Base-by-base conservation (phyloP, 2,113 vertebrate genomes). In the Xiphorhynchus elegans region DNA sequence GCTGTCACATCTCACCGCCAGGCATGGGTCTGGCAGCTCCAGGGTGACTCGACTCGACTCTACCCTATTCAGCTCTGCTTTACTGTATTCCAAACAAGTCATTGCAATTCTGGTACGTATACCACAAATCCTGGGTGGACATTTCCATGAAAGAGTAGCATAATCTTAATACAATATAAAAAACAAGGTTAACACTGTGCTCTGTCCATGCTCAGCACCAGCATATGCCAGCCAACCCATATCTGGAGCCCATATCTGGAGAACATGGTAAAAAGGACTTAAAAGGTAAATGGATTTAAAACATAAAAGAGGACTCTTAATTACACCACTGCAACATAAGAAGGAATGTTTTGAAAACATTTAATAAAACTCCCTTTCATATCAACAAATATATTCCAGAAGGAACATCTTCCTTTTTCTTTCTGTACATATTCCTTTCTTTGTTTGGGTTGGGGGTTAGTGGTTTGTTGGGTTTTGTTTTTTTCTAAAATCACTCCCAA, bases 41-140 rank as follows among this genome's bases (percentile, higher is more conserved):
- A 37, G 37, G 37, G 37, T 37, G 37, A 37, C 49, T 28, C 56
- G 7, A 44, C 9, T 39, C 20, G 18, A 39, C 5, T 19, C 17
- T 11, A 37, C 5, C 4, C 37, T 10, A 25, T 9, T 12, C 44
- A 16, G 33, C 9, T 17, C 53, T 28, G 37, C 8, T 6, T 19
- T 13, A 9, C 12, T 3, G 26, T 4, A 3, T 13, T 56, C 42
- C 8, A 64, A 37, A 37, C 18, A 40, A 44, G 15, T 68, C 1
- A 0, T 53, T 28, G 50, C 33, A 26, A 11, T 33, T 52, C 18
- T 23, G 15, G 4, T 25, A 3, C 0, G 0, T 37, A 0, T 7
- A 3, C 59, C 35, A 10, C 25, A 23, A 42, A 13, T 9, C 33
- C 12, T 47, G 6, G 8, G 3, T 31, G 18, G 4, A 4, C 0